Evolutionary conservation across 2,113 vertebrate genomes (phyloP), one percentile per base, ranked within the genome.

Genomic region (Atrichornis clamosus): DNA sequence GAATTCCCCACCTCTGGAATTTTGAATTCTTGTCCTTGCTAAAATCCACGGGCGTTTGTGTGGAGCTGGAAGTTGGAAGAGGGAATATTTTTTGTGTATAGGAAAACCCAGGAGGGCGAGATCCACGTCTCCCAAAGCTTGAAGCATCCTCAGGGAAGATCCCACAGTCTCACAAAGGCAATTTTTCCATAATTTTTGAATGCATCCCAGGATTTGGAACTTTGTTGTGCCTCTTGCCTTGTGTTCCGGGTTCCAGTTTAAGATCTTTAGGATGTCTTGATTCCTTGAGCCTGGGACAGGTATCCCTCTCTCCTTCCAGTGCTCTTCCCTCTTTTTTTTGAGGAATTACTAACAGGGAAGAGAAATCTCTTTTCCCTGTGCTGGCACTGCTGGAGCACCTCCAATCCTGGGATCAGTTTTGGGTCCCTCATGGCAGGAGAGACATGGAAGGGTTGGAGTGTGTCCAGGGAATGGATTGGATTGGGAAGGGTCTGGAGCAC

Each of bases 231-330:
- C 32, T 70, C 17, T 83, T 59, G 46, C 11, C 7, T 68, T 44
- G 53, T 22, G 1, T 67, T 37, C 27, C 0, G 9, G 33, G 33
- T 60, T 77, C 27, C 53, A 59, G 0, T 60, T 52, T 68, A 27
- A 19, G 18, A 52, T 80, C 17, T 53, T 52, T 68, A 27, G 15
- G 18, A 52, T 80, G 15, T 53, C 13, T 15, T 41, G 17, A 37
- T 64, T 75, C 7, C 10, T 64, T 75, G n/a, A 76, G 27, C 15
- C 28, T 35, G 27, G 49, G 49, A 27, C 33, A n/a, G 37, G 27
- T 7, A 44, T 42, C 17, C 17, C 33, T 32, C n/a, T 55, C 19
- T 15, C 49, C 44, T 53, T 85, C 32, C 44, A 16, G 2, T 52
- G 42, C 10, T 76, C 17, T 41, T 35, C 7, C 33, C 15, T 39